These are phyloP conservation scores for Arrhamphus sclerolepis DNA, from an alignment of 2,797 vertebrate genomes.

Conservation along the genomic window DNA sequence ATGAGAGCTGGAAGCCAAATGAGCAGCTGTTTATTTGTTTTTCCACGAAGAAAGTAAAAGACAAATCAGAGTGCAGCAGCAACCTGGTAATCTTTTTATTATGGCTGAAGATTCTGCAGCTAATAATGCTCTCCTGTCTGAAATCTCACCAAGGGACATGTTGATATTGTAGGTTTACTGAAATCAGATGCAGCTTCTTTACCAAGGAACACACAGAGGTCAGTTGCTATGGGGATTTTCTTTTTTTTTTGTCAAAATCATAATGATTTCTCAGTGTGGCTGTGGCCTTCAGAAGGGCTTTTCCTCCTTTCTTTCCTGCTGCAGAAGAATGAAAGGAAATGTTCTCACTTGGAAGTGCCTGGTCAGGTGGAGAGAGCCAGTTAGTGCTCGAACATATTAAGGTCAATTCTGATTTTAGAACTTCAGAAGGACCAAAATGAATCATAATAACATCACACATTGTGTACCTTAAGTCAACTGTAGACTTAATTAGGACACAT, in stretches of 20 bases:
- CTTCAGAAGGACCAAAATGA: constrained; percentile 10
- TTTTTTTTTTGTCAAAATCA: constrained; percentile 48
- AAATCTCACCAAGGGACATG: constrained; percentile 18
- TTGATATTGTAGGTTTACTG: constrained; percentile 46
- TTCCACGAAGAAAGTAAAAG: constrained; percentile 22
- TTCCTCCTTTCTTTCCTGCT: constrained; percentile 70
- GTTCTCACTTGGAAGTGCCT: constrained; percentile 59
- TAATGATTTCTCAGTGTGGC: constrained; percentile 64
- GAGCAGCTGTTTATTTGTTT: constrained; percentile 17
- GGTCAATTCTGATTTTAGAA: constrained; percentile 27
- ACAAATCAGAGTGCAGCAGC: constrained; percentile 22
- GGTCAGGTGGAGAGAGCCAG: constrained; percentile 24
- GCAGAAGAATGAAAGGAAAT: constrained; percentile 77
- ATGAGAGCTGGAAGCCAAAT: constrained; percentile 27
- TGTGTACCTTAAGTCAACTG: constrained; percentile 1
- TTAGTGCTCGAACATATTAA: constrained; percentile 22
- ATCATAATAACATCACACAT: not conserved
- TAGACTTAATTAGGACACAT: no score
- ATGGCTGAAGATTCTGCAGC: constrained; percentile 4
- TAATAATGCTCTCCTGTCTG: constrained; percentile 31
- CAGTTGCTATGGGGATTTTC: constrained; percentile 63
- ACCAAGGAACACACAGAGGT: constrained; percentile 33
- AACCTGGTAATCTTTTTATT: constrained; percentile 25
- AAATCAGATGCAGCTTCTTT: constrained; percentile 48
- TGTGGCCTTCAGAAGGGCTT: constrained; percentile 55